phyloP scores from a whole-genome alignment of 37 sponge, comb jelly and placozoan species.

The Halichondria panicea region DNA sequence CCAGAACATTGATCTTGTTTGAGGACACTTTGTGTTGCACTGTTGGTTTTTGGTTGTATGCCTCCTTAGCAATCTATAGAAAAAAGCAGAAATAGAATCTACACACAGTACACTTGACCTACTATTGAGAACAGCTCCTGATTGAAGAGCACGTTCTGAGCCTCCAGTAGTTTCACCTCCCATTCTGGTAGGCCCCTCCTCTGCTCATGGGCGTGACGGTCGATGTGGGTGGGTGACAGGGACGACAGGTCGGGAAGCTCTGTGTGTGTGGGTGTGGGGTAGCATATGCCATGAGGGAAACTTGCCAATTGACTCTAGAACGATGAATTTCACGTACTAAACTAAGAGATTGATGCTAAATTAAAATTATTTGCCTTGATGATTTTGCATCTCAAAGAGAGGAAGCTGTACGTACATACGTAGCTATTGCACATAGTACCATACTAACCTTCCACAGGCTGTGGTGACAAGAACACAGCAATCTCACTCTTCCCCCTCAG shows the following conservation, averaged over 20 bases:
- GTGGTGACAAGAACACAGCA: constrained; percentile 47
- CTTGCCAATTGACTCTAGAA: too few relatives aligned
- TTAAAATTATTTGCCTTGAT: not conserved
- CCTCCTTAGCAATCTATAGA: constrained; percentile 50
- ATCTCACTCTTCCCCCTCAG: constrained; percentile 70
- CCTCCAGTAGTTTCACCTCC: constrained; percentile 49
- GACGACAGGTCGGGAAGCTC: not conserved
- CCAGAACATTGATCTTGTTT: constrained; percentile 52
- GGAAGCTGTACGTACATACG: too few relatives aligned
- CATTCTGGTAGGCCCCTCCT: constrained; percentile 7
- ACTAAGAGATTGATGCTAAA: not conserved
- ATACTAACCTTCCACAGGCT: constrained; percentile 69
- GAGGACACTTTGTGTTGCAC: constrained; percentile 50
- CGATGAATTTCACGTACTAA: too few relatives aligned
- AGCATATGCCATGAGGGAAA: too few relatives aligned
- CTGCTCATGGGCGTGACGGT: not conserved
- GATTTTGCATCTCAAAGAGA: not conserved
- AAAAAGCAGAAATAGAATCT: not conserved
- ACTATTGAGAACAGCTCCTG: constrained; percentile 75
- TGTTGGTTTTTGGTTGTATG: constrained; percentile 43
- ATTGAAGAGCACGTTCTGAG: constrained; percentile 79
- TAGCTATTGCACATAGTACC: too few relatives aligned
- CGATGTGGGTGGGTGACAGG: not conserved
- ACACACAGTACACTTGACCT: not conserved
- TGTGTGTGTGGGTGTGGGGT: not conserved